Conservation (phyloP, 2,888 invertebrate genomes). For the Cryptus viduatorius region DNA sequence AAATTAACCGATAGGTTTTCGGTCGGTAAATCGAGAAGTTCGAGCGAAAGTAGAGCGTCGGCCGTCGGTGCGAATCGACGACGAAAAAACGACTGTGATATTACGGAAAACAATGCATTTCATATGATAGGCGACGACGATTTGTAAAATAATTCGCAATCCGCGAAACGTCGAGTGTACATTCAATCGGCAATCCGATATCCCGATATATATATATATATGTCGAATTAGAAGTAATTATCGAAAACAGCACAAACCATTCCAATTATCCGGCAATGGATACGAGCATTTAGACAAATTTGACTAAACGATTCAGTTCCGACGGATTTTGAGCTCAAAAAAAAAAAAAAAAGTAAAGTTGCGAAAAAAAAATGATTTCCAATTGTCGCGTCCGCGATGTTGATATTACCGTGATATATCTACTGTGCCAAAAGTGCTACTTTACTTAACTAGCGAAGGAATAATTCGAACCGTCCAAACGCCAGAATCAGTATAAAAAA, state of each 20-base stretch:
- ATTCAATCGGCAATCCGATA: conserved; percentile 1
- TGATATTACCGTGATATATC: conserved; percentile 61
- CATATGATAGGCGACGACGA: conserved; percentile 98
- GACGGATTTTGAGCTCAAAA: conserved; percentile 28
- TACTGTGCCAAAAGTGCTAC: conserved; percentile 70
- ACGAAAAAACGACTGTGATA: conserved; percentile 86
- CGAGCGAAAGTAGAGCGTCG: conserved; percentile 82
- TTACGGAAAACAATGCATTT: conserved; percentile 96
- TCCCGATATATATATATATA: conserved; percentile 30
- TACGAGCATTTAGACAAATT: conserved; percentile 14
- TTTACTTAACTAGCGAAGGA: conserved; percentile 60
- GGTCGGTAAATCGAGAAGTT: conserved; percentile 90
- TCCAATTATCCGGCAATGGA: conserved; percentile 21
- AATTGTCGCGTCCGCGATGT: conserved; percentile 48
- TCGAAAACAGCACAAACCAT: conserved; percentile 24
- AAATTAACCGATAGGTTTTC: conserved; percentile 90
- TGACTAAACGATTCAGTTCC: conserved; percentile 28
- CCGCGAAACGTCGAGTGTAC: not conserved
- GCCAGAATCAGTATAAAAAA: conserved; percentile 45
- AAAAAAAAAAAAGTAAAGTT: not conserved
- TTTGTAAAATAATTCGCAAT: conserved; percentile 86
- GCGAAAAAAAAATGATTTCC: conserved; percentile 33
- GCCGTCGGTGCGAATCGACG: conserved; percentile 73
- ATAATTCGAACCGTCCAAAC: conserved; percentile 68
- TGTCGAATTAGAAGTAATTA: not conserved